Conservation (phyloP, 2,113 vertebrate species). For the Malurus elegans region DNA sequence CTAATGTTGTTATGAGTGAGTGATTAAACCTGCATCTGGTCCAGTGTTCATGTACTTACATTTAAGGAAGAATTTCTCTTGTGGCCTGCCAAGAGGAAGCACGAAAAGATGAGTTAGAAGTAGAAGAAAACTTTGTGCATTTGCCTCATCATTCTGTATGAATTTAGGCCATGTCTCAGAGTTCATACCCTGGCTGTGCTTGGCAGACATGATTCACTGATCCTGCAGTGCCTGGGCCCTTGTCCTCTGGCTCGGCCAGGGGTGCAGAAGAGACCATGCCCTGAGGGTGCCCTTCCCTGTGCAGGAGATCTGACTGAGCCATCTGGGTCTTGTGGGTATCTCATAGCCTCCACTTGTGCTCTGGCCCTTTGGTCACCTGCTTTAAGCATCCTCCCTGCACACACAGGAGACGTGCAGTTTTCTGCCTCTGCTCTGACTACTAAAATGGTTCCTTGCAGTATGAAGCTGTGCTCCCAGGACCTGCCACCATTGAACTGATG, state of each 20-base stretch:
- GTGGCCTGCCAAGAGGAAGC: neutral
- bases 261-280: neutral
- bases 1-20: neutral
- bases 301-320: neutral
- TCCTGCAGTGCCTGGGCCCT: neutral
- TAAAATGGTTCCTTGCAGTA: conserved; percentile 65
- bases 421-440: neutral
- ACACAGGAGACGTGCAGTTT: neutral
- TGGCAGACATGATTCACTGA: neutral
- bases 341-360: neutral
- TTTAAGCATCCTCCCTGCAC: neutral
- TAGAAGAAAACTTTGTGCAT: neutral
- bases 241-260: neutral
- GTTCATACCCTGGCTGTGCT: neutral
- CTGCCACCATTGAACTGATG: conserved; percentile 86
- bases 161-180: neutral
- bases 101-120: neutral
- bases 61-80: neutral
- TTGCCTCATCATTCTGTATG: neutral
- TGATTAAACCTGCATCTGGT: neutral
- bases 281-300: neutral
- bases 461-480: conserved; percentile 77
- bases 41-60: neutral
- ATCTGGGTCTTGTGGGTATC: neutral
- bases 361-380: neutral